Base-by-base conservation (phyloP, 2,797 vertebrate genomes). In the Pseudotriccus pelzelni region DNA sequence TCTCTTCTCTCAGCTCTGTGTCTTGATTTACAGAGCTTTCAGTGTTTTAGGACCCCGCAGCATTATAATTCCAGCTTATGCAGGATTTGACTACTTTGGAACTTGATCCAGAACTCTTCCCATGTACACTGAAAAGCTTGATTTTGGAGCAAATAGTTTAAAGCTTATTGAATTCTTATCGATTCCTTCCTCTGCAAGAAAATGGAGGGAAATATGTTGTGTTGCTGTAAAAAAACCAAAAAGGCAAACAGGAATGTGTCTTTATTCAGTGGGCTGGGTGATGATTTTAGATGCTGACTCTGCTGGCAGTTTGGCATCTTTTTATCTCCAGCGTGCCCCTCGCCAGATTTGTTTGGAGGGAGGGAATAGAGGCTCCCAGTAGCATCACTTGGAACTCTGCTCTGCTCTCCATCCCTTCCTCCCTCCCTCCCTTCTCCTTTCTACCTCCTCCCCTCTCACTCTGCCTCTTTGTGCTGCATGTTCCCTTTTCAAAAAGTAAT, bases 401-500 rank as follows among this genome's bases (percentile, higher is more conserved):
- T 96, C 83, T 39, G 20, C 67, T 91, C 56, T 43, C 88, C 43
- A 10, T 84, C 76, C 12, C 46, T 24, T 12, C 87, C 21, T 95
- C 39, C 77, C 37, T 81, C 19, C 30, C 37, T 72, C 90, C 76
- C 64, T 94, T 77, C 85, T 60, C 53, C 52, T 32, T 53, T 73
- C 63, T 44, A 37, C 84, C 63, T 87, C 93, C 91, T 90, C 49
- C 64, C 43, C 32, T 84, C 76, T 83, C 4, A 0, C 89, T 93
- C 84, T 94, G 74, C 63, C 75, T 95, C 85, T 92, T 75, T 67
- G 52, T 96, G 88, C 81, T 12, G 49, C 76, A 49, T 96, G 95
- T 94, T 94, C 91, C 84, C 91, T 87, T 93, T 96, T 94, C 91
- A 84, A 88, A 97, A 98, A 98, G 97, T 97, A 98, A 98, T 98